Evolutionary conservation across 2,113 vertebrate genomes (phyloP), one percentile per base, ranked within the genome.

Genomic region (Sander vitreus): DNA sequence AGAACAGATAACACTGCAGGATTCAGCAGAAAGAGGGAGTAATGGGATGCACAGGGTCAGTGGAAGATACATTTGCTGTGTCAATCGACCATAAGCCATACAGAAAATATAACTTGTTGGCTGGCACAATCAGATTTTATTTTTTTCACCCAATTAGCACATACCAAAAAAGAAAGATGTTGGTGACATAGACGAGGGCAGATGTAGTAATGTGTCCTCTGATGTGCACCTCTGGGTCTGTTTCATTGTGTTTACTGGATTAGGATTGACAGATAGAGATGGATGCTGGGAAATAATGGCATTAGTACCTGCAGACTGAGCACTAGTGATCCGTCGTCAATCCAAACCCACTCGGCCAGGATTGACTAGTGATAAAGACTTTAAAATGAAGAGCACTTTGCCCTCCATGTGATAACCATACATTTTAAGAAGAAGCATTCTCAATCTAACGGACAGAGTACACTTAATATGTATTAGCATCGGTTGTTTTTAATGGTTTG

Each of bases 331-430:
- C 86, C n/a, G 18, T 78, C 30, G 72, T 93, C 93, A 91, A 90
- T 93, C 84, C 83, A 90, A 92, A 94, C 80, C 81, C 65, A 47
- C 78, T 92, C 76, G 51, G 57, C 85, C 43, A 12, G 53, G 91
- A 93, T 91, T 88, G 88, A 93, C 85, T 67, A 62, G 91, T 88
- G 93, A 94, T 94, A 94, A 94, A 88, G 90, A 94, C 92, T 88
- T 91, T 91, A 27, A 87, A 94, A 92, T 84, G 79, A 88, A 91
- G 86, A 91, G 91, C 89, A 88, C 90, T 93, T 93, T 94, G 88
- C 50, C 88, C 90, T 89, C 79, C 69, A 84, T 82, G 89, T 86
- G 91, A 93, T 93, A 90, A 93, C 83, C 87, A 27, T 55, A 73
- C 73, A 66, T 85, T 89, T 81, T 64, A 71, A 73, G 67, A 53